Conservation (phyloP, 2,888 invertebrate species). For the Cosmopolites sordidus region DNA sequence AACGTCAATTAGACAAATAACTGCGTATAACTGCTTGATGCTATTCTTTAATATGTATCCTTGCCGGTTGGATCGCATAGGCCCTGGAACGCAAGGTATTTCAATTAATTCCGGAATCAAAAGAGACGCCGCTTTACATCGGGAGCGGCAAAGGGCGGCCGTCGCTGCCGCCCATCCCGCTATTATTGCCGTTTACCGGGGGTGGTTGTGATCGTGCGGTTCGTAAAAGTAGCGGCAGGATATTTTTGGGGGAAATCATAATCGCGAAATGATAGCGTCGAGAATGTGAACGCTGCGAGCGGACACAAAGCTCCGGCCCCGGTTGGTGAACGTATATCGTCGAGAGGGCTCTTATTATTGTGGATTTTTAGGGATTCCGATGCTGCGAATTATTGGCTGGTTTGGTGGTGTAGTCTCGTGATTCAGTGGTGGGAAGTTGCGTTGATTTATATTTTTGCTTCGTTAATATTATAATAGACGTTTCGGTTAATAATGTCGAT, state of each 20-base stretch:
- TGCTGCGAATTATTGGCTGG: too few species aligned
- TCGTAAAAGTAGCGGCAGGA: background rate
- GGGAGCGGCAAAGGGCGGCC: background rate
- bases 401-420: too few species aligned
- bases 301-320: too few species aligned
- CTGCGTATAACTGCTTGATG: constrained; percentile 7
- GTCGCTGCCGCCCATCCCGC: background rate
- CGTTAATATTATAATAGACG: too few species aligned
- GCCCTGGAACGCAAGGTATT: constrained; percentile 50
- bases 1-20: constrained; percentile 9
- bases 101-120: constrained; percentile 51
- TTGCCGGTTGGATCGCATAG: constrained; percentile 9
- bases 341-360: too few species aligned
- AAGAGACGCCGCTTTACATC: constrained; percentile 39
- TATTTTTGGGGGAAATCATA: background rate
- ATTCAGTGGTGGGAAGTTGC: too few species aligned
- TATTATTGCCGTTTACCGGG: too few species aligned
- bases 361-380: too few species aligned
- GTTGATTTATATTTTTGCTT: too few species aligned
- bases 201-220: background rate
- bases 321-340: too few species aligned
- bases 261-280: background rate
- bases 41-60: constrained; percentile 17
- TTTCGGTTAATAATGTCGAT: too few species aligned
- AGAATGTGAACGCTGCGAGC: background rate